phyloP scores from a whole-genome alignment of 2,888 invertebrate species.

The Cremastobaeus sp. region DNA sequence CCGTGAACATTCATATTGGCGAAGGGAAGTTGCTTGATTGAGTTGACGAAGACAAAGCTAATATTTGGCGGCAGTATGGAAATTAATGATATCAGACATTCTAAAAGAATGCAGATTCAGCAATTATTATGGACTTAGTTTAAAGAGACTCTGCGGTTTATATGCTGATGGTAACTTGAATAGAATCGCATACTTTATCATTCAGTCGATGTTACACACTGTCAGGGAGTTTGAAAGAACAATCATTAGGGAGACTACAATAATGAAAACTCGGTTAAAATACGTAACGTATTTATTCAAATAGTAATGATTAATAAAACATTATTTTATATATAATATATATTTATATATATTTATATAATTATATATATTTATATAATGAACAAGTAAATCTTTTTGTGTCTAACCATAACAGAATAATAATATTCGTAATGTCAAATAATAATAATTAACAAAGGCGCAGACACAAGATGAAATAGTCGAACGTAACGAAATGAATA shows the following conservation, averaged over 20 bases:
- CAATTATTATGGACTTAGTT: constrained; percentile 9
- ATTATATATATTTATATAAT: constrained; percentile 68
- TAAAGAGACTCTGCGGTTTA: too few relatives aligned
- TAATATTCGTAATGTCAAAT: constrained; percentile 39
- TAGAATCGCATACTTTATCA: too few relatives aligned
- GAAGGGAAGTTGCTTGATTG: constrained; percentile 8
- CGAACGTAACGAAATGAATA: not conserved
- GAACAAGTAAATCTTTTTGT: constrained; percentile 69
- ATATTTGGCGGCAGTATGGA: constrained; percentile 8
- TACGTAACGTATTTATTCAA: constrained; percentile 72
- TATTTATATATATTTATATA: constrained; percentile 61
- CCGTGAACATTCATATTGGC: not conserved
- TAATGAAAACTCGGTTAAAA: constrained; percentile 63
- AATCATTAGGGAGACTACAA: not conserved
- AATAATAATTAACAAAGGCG: constrained; percentile 17
- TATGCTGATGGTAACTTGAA: too few relatives aligned
- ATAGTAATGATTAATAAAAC: constrained; percentile 72
- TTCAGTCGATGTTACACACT: too few relatives aligned
- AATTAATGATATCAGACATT: constrained; percentile 5
- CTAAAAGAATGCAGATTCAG: constrained; percentile 20
- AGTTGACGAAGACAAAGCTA: constrained; percentile 6
- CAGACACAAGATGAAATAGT: constrained; percentile 2
- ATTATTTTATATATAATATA: constrained; percentile 63
- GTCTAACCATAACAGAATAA: constrained; percentile 53
- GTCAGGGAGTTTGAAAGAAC: too few relatives aligned